Evolutionary conservation across 2,888 invertebrate species (phyloP).

Genomic region (Chloroclystis v-ata): DNA sequence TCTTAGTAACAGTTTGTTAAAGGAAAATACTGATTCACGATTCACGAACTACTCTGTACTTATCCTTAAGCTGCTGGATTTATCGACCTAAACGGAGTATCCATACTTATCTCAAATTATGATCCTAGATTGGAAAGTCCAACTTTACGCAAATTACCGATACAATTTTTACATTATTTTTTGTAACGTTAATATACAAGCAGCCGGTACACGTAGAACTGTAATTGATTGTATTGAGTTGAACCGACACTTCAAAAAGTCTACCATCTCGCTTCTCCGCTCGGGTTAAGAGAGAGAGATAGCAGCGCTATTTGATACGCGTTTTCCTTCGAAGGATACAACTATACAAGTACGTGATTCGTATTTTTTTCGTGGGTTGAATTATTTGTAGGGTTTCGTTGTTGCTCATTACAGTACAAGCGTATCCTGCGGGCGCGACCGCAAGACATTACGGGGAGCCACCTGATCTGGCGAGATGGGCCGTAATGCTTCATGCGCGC

Average conservation of each 20-base stretch:
- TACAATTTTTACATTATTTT: slow-evolving; percentile 55
- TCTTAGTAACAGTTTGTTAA: too few relatives aligned
- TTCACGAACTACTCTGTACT: too few relatives aligned
- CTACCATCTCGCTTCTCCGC: slow-evolving; percentile 48
- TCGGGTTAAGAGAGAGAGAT: slow-evolving; percentile 45
- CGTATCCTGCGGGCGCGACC: slow-evolving; percentile 75
- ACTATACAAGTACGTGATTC: slow-evolving; percentile 75
- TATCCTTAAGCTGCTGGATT: background rate
- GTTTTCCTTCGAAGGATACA: slow-evolving; percentile 75
- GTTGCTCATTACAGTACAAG: slow-evolving; percentile 76
- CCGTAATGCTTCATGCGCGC: slow-evolving; percentile 60
- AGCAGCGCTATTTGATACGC: slow-evolving; percentile 68
- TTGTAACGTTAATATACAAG: slow-evolving; percentile 55
- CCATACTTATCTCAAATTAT: slow-evolving; percentile 39
- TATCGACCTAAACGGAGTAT: slow-evolving; percentile 7
- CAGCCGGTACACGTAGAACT: slow-evolving; percentile 65
- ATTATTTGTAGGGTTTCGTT: slow-evolving; percentile 78
- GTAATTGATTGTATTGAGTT: slow-evolving; percentile 75
- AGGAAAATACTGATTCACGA: too few relatives aligned
- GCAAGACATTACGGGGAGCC: slow-evolving; percentile 67
- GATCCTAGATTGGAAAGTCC: slow-evolving; percentile 36
- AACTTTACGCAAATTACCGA: slow-evolving; percentile 48
- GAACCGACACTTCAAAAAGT: slow-evolving; percentile 67
- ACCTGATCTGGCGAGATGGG: slow-evolving; percentile 58
- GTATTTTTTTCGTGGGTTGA: slow-evolving; percentile 74